Evolutionary conservation across 2,888 invertebrate species (phyloP).

Genomic region (Ramazzottius varieornatus): DNA sequence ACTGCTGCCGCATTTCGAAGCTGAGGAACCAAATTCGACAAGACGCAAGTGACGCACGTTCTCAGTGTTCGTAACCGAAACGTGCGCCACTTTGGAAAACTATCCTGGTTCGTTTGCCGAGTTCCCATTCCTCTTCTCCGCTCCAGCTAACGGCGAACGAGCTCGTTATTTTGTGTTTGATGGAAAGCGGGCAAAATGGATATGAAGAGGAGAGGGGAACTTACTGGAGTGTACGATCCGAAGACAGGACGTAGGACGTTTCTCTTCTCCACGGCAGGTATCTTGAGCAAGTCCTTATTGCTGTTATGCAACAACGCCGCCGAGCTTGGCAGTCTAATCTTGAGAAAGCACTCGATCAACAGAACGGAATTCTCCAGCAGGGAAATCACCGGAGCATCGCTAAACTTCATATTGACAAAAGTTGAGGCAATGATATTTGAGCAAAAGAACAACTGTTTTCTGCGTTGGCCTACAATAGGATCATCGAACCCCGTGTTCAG

Average conservation of each 20-base stretch:
- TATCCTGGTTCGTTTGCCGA: too few species aligned
- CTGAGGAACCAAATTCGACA: too few species aligned
- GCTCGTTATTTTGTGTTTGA: too few species aligned
- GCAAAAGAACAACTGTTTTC: not conserved
- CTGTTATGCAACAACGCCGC: not conserved
- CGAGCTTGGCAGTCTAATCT: not conserved
- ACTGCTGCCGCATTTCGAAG: too few species aligned
- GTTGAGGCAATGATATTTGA: slow-evolving; percentile 1
- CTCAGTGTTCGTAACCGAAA: too few species aligned
- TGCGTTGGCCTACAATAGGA: not conserved
- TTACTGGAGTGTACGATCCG: not conserved
- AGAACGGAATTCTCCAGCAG: not conserved
- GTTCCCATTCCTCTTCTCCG: too few species aligned
- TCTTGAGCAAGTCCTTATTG: not conserved
- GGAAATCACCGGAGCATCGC: not conserved
- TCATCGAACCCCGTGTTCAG: not conserved
- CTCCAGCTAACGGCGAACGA: too few species aligned
- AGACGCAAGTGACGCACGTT: too few species aligned
- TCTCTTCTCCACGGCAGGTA: not conserved
- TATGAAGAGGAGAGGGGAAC: too few species aligned
- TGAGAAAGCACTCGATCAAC: not conserved
- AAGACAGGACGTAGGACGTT: not conserved
- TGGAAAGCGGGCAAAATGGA: too few species aligned
- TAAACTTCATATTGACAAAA: slow-evolving; percentile 1
- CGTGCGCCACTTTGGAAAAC: too few species aligned